Evolutionary conservation across 2,888 invertebrate species (phyloP).

Genomic region (Scaptomyza cyrtandrae): DNA sequence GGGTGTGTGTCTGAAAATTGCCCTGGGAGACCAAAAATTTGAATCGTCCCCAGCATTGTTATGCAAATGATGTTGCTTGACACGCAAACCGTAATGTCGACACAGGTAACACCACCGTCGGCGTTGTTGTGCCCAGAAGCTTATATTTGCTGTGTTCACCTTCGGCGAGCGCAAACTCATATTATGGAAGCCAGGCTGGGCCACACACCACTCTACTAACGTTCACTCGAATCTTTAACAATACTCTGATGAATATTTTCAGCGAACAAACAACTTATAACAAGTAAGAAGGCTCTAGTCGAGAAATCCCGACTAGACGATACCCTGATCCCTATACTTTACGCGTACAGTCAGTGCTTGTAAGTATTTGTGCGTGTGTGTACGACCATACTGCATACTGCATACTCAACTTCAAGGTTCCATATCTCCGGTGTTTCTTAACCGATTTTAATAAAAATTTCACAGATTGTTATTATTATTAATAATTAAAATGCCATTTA

Average conservation of each 20-base stretch:
- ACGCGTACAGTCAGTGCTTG: too few relatives aligned
- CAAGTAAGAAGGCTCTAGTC: too few relatives aligned
- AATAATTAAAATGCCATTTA: too few relatives aligned
- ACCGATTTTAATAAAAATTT: too few relatives aligned
- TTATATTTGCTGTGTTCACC: slow-evolving; percentile 70
- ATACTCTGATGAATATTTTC: slow-evolving; percentile 9
- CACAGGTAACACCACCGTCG: slow-evolving; percentile 41
- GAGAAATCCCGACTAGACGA: too few relatives aligned
- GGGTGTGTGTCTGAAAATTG: slow-evolving; percentile 63
- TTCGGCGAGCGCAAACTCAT: slow-evolving; percentile 61
- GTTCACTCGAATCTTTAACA: slow-evolving; percentile 5
- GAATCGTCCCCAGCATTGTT: slow-evolving; percentile 83
- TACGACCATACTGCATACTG: too few relatives aligned
- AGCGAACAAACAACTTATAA: slow-evolving; percentile 7
- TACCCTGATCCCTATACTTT: too few relatives aligned
- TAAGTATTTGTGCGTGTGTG: too few relatives aligned
- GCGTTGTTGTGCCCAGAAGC: slow-evolving; percentile 55
- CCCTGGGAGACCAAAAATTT: slow-evolving; percentile 78
- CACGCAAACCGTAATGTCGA: slow-evolving; percentile 81
- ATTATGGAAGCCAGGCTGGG: slow-evolving; percentile 48
- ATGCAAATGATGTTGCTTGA: slow-evolving; percentile 84
- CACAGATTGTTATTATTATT: too few relatives aligned
- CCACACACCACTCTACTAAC: slow-evolving; percentile 9
- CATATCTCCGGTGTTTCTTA: too few relatives aligned
- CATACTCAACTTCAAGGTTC: too few relatives aligned